Evolutionary conservation across 2,888 invertebrate species (phyloP).

Genomic region (Lasioglossum marginatum): DNA sequence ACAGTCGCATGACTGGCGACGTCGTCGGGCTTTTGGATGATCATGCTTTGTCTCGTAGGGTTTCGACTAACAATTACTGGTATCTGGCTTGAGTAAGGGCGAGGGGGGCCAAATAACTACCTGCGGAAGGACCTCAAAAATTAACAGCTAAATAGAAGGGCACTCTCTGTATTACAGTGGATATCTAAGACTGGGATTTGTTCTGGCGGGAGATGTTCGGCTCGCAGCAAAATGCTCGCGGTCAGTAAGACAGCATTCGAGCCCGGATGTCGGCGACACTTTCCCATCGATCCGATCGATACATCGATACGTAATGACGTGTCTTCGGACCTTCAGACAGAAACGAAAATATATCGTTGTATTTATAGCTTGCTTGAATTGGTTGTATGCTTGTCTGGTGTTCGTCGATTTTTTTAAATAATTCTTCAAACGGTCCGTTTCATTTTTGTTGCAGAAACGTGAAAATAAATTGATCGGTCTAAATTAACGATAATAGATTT

Average conservation of each 20-base stretch:
- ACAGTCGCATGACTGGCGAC: conserved; percentile 45
- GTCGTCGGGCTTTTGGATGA: conserved; percentile 56
- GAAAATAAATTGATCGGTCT: not conserved
- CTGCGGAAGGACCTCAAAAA: conserved; percentile 69
- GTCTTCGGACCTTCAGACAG: not conserved
- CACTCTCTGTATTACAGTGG: conserved; percentile 71
- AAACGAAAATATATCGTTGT: not conserved
- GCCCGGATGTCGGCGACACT: conserved; percentile 51
- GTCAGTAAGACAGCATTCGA: conserved; percentile 69
- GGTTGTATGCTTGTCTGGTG: not conserved
- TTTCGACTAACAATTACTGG: conserved; percentile 74
- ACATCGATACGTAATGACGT: not conserved
- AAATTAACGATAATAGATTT: not conserved
- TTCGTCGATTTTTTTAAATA: not conserved
- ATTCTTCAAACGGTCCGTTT: not conserved
- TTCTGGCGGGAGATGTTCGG: conserved; percentile 71
- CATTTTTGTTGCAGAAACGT: not conserved
- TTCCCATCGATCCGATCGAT: conserved; percentile 32
- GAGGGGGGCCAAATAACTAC: conserved; percentile 68
- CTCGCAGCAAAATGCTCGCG: conserved; percentile 83
- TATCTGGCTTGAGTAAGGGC: conserved; percentile 61
- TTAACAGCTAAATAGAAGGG: conserved; percentile 69
- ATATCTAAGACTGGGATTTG: conserved; percentile 68
- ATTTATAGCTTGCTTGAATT: not conserved
- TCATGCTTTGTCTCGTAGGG: conserved; percentile 71